Conservation (phyloP, 2,797 vertebrate genomes). For the Anguilla anguilla region DNA sequence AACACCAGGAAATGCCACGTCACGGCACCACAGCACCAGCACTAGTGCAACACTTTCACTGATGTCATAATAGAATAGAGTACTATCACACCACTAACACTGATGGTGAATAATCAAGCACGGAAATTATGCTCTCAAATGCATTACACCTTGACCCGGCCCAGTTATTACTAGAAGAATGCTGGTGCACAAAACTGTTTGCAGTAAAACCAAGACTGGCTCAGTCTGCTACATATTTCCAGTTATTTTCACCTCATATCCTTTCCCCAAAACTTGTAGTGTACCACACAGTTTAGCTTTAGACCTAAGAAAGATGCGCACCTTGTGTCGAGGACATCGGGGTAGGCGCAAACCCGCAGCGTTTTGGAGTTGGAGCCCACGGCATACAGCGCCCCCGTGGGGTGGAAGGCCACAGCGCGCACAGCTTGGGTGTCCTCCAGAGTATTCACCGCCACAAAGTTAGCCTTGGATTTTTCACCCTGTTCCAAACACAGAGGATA, state of each 20-base stretch:
- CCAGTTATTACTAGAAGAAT: not conserved
- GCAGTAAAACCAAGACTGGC: not conserved
- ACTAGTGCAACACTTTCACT: not conserved
- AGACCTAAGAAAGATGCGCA: constrained; percentile 49
- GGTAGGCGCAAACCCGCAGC: constrained; percentile 92
- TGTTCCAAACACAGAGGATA: constrained; percentile 34
- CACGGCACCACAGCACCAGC: not conserved
- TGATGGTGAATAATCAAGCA: not conserved
- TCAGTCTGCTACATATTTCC: not conserved
- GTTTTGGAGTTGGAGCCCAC: constrained; percentile 98
- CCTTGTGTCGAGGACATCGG: constrained; percentile 86
- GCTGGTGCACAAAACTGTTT: not conserved
- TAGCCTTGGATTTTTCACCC: constrained; percentile 78
- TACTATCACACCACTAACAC: not conserved
- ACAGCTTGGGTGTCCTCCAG: constrained; percentile 95
- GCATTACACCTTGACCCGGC: not conserved
- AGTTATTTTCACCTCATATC: not conserved
- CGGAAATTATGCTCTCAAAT: not conserved
- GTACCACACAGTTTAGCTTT: not conserved
- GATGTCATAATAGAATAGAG: not conserved
- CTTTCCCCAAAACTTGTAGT: not conserved
- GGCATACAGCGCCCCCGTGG: constrained; percentile 87
- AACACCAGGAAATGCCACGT: constrained; percentile 60
- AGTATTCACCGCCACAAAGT: constrained; percentile 82
- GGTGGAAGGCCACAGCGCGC: constrained; percentile 95